Base-by-base conservation (phyloP, 2,888 invertebrate species). In the Acrobeloides nanus region DNA sequence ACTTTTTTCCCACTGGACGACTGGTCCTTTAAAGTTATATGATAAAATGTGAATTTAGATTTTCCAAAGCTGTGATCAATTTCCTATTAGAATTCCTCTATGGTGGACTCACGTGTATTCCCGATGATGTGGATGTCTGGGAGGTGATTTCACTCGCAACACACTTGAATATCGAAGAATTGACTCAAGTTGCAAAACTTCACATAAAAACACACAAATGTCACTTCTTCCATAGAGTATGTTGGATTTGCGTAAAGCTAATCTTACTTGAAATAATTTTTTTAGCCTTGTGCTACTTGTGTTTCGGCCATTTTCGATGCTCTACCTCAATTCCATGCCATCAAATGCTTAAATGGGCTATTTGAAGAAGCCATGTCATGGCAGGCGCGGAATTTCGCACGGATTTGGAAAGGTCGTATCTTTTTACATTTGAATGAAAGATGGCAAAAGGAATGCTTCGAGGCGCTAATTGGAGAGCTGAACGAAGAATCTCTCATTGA, bases 71-170 rank as follows among this genome's bases (percentile, higher is more conserved):
- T 55, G 84, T 85, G 1, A 87, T 89, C 3, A 86, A 89, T 75
- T 90, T 90, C 77, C 85, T 88, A 0, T 76, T 93, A 51, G 86
- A 88, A 64, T 90, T 90, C 74, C 86, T 93, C 58, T 93, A 93
- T 73, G 89, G 90, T 51, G 92, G 92, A 2, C 84, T 87, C 24
- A 85, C 86, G 29, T 84, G 85, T 63, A 84, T 92, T 46, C 88
- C 89, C 4, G 53, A 86, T 86, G 63, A 83, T 84, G 59, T 68
- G 12, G 66, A 67, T 47, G 48, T 64, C 26, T 68, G 66, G 65
- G 67, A 68, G 46, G 43, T 68, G 57, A 85, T 89, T 0, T 85
- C 87, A 0, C 76, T 90, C 45, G 86, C 89, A 0, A 89, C 90
- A 75, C 84, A 89, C 82, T 78, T 90, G 43, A 85, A 87, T 6